These are phyloP conservation scores for Daktulosphaira vitifoliae DNA, from an alignment of 1,140 invertebrate species.

Conservation along the genomic window DNA sequence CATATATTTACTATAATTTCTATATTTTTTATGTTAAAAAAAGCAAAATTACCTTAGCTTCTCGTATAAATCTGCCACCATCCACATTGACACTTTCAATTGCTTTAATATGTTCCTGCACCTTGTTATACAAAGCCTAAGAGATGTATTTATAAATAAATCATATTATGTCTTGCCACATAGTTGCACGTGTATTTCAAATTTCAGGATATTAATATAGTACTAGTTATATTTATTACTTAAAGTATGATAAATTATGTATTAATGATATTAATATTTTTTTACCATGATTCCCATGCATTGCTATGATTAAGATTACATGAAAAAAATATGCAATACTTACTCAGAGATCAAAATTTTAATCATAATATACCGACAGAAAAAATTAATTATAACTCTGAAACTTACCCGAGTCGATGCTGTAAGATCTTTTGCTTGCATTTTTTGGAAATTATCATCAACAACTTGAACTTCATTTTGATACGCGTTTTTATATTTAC, in stretches of 20 bases:
- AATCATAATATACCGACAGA: no score
- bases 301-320: not conserved
- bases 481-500: conserved; percentile 76
- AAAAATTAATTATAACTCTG: no score
- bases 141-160: conserved; percentile 41
- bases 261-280: conserved; percentile 21
- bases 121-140: conserved; percentile 80
- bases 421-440: conserved; percentile 60
- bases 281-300: conserved; percentile 18
- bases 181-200: not conserved
- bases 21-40: conserved; percentile 12
- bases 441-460: conserved; percentile 64
- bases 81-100: conserved; percentile 92
- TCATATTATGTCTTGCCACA: not conserved
- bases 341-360: no score
- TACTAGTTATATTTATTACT: no score
- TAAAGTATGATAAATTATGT: no score
- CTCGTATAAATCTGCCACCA: conserved; percentile 89
- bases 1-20: not conserved
- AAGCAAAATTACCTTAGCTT: conserved; percentile 80
- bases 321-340: conserved; percentile 9
- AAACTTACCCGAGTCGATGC: conserved; percentile 70
- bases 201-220: no score
- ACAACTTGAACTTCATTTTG: conserved; percentile 81
- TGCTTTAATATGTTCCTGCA: conserved; percentile 79